These are phyloP conservation scores for Patella caerulea DNA, from an alignment of 2,888 invertebrate species.

Conservation along the genomic window DNA sequence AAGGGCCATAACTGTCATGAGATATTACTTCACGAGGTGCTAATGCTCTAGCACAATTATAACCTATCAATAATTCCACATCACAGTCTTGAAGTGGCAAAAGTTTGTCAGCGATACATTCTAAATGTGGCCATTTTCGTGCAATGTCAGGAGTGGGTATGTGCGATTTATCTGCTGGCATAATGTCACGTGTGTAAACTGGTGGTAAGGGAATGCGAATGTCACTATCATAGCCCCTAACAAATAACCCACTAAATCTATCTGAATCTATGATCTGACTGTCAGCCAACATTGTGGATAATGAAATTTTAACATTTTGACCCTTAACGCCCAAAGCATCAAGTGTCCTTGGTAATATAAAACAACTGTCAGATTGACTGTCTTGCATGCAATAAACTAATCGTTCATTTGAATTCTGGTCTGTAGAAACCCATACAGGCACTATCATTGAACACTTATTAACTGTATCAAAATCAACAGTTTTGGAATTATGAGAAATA, in stretches of 20 bases:
- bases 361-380: slow-evolving; percentile 44
- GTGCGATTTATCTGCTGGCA: slow-evolving; percentile 40
- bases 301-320: no score
- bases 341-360: slow-evolving; percentile 32
- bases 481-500: no score
- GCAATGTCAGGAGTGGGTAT: slow-evolving; percentile 42
- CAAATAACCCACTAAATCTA: slow-evolving; percentile 24
- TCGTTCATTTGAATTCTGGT: slow-evolving; percentile 20
- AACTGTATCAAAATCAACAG: no score
- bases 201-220: slow-evolving; percentile 34
- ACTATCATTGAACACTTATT: no score
- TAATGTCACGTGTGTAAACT: slow-evolving; percentile 33
- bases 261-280: not conserved
- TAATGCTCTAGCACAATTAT: slow-evolving; percentile 42
- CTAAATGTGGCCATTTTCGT: slow-evolving; percentile 37
- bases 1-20: slow-evolving; percentile 31
- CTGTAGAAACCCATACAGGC: no score
- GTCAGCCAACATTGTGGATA: not conserved
- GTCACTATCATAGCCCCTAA: slow-evolving; percentile 28
- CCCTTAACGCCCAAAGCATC: slow-evolving; percentile 21
- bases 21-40: slow-evolving; percentile 36
- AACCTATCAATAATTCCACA: slow-evolving; percentile 41
- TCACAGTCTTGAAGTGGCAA: slow-evolving; percentile 31
- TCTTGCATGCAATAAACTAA: slow-evolving; percentile 46
- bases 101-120: slow-evolving; percentile 30